Evolutionary conservation across 1,140 invertebrate genomes (phyloP), one percentile per base, ranked within the genome.

Genomic region (Bombus sylvicola): DNA sequence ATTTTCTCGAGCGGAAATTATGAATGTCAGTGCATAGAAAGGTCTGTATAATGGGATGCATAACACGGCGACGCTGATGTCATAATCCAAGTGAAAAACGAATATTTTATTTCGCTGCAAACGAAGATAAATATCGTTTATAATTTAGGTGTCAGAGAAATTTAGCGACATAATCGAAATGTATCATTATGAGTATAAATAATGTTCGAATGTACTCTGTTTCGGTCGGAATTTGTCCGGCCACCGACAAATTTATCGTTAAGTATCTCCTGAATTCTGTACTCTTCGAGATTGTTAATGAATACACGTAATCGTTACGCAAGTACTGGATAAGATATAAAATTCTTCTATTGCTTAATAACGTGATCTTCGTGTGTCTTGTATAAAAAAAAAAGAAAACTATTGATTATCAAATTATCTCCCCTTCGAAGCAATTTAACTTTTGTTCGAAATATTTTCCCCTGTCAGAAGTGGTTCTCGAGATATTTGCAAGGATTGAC

Each of bases 21-120:
- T 47, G 73, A 83, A 83, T 69, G 62, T 83, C 81, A 28, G 62
- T 77, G 43, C 62, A 69, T 37, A 57, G 74, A 76, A 77, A 31
- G 31, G 62, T 10, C 15, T 10, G 69, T 34, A 15, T 72, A 64
- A 81, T 43, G 43, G 43, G 31, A 25, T 41, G 39, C 41, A 47
- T 78, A 41, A n/a, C 28, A 15, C 18, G 22, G 1, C 13, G 15
- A 15, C 12, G 28, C 2, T 72, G 68, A 80, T 59, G 79, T 73
- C 71, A 87, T 64, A 83, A 87, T 83, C 64, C n/a, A 47, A 73
- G 73, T 25, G 25, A 73, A 62, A 73, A 6, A 12, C 1, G 62
- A 31, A 34, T 47, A 37, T 53, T 79, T 66, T 2, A 68, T 68
- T 69, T 69, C 31, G 4, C 1, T 2, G 64, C 1, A 25, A 18